A percentile compares a stretch with the other conserved stretches of the same genome.
Conservation (phyloP, 2,113 vertebrate genomes). For the Lampris megalopsis region DNA sequence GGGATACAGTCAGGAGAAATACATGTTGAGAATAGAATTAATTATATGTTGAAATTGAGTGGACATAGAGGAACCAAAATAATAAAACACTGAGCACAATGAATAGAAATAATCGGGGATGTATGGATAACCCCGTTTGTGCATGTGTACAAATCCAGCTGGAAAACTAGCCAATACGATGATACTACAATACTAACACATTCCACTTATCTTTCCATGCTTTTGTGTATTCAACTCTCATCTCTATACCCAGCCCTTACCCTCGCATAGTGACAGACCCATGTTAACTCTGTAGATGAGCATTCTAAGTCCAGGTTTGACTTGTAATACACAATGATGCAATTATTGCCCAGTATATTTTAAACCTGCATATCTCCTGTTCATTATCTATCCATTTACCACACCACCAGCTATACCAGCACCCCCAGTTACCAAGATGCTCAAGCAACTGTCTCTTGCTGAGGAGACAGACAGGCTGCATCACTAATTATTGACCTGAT, state of each 20-base stretch:
- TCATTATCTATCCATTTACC: neutral
- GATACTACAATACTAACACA: neutral
- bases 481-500: constrained; percentile 26
- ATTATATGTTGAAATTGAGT: too few species aligned
- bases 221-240: neutral
- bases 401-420: neutral
- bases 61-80: too few species aligned
- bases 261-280: neutral
- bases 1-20: too few species aligned
- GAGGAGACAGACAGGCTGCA: neutral
- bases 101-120: too few species aligned
- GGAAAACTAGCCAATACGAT: too few species aligned
- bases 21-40: too few species aligned
- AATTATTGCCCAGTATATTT: neutral
- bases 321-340: neutral
- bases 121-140: too few species aligned
- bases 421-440: neutral
- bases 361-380: neutral
- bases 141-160: too few species aligned
- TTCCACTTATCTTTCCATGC: neutral
- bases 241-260: neutral
- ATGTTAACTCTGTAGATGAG: neutral
- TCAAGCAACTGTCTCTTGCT: neutral
- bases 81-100: too few species aligned
- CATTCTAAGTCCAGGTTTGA: neutral